phyloP scores from a whole-genome alignment of 2,797 vertebrate genomes.

The Phrynocephalus vlangalii region DNA sequence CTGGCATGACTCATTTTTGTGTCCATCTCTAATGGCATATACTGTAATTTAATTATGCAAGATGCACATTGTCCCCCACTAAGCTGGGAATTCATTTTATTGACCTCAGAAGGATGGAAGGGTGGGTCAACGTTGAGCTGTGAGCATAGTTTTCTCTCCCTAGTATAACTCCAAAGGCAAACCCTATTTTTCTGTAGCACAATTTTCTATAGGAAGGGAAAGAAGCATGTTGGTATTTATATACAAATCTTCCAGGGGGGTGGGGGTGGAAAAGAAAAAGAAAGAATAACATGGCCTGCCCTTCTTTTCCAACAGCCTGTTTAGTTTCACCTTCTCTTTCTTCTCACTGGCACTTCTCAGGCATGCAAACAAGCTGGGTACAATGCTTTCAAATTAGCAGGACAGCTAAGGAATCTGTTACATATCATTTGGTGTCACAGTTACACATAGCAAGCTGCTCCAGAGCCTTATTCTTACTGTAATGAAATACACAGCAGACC shows the following conservation, averaged over 20 bases:
- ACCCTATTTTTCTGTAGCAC: neutral
- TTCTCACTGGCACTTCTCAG: slow-evolving; percentile 2
- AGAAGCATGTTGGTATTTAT: neutral
- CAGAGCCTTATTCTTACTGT: neutral
- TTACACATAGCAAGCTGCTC: neutral
- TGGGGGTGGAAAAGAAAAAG: neutral
- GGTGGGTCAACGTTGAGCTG: too few relatives aligned
- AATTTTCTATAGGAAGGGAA: too few relatives aligned
- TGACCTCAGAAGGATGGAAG: too few relatives aligned
- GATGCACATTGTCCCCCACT: too few relatives aligned
- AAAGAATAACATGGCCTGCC: neutral
- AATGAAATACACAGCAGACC: slow-evolving; percentile 26
- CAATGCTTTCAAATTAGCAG: slow-evolving; percentile 23
- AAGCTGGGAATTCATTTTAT: too few relatives aligned
- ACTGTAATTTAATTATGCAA: too few relatives aligned
- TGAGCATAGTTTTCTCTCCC: too few relatives aligned
- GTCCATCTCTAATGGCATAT: too few relatives aligned
- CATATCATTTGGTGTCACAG: slow-evolving; percentile 9
- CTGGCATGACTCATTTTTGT: too few relatives aligned
- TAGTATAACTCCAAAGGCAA: neutral
- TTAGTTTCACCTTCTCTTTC: neutral
- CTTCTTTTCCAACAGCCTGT: neutral
- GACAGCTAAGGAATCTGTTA: slow-evolving; percentile 7
- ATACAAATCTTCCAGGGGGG: neutral
- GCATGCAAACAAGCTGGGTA: neutral